A percentile compares a stretch with the other conserved stretches of the same genome.
Conservation (phyloP, 2,888 invertebrate genomes). For the Tuberolachnus salignus region DNA sequence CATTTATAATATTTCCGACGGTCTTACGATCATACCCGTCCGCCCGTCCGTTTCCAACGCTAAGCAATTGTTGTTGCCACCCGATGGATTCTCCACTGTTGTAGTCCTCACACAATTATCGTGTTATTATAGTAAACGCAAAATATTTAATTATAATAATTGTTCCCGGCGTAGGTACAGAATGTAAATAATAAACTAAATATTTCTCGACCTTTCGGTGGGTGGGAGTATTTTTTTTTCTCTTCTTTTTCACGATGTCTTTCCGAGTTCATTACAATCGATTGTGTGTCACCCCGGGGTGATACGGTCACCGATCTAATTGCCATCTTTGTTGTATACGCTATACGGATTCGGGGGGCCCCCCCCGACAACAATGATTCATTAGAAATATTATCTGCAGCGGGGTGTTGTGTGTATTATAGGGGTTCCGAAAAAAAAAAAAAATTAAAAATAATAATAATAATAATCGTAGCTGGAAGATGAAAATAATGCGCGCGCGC, state of each 20-base stretch:
- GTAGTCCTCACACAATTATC: no score
- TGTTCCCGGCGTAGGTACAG: no score
- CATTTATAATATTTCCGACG: no score
- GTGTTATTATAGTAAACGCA: no score
- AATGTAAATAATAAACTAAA: no score
- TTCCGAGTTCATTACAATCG: slow-evolving; percentile 50
- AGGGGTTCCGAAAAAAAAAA: slow-evolving; percentile 40
- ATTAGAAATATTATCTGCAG: slow-evolving; percentile 19
- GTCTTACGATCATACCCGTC: no score
- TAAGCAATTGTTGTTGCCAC: no score
- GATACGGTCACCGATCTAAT: slow-evolving; percentile 46
- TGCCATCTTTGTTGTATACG: slow-evolving; percentile 45
- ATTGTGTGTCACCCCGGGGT: slow-evolving; percentile 49
- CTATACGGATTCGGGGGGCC: neutral
- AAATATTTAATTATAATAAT: no score
- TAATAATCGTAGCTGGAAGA: neutral
- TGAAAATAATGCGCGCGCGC: neutral
- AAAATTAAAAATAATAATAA: neutral
- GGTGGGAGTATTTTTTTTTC: neutral
- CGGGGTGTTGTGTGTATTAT: neutral
- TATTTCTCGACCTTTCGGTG: no score
- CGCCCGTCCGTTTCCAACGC: no score
- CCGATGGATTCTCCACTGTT: no score
- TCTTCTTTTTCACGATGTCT: neutral
- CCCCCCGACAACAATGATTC: slow-evolving; percentile 29